A percentile compares a stretch with the other conserved stretches of the same genome.
Evolutionary conservation across 2,888 invertebrate genomes (phyloP).

Genomic region (Prostheceraeus crozeri): DNA sequence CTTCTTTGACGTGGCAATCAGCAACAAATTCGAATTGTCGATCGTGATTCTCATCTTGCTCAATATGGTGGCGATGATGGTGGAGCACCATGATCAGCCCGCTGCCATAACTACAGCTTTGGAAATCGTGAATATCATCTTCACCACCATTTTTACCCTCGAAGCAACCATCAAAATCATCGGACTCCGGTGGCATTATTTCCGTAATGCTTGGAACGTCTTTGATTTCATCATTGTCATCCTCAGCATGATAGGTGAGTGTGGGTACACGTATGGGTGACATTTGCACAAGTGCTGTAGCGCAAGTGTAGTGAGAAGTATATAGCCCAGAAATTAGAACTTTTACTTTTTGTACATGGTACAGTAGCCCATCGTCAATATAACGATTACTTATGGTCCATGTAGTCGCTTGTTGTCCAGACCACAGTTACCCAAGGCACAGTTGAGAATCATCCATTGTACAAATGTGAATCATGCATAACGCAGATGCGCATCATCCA

Average conservation of each 20-base stretch:
- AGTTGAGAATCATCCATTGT: too few relatives aligned
- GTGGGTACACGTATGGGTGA: too few relatives aligned
- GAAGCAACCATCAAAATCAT: constrained; percentile 89
- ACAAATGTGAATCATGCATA: too few relatives aligned
- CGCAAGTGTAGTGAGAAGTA: too few relatives aligned
- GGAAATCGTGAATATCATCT: constrained; percentile 89
- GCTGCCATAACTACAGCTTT: constrained; percentile 60
- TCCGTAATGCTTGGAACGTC: constrained; percentile 90
- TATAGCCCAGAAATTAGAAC: too few relatives aligned
- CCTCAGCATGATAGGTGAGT: constrained; percentile 72
- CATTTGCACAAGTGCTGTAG: too few relatives aligned
- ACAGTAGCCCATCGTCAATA: too few relatives aligned
- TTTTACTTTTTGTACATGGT: too few relatives aligned
- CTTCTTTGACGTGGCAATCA: constrained; percentile 91
- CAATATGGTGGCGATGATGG: constrained; percentile 92
- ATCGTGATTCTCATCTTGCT: constrained; percentile 88
- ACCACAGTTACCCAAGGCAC: too few relatives aligned
- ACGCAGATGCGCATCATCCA: too few relatives aligned
- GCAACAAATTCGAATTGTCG: constrained; percentile 80
- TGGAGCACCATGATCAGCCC: constrained; percentile 65
- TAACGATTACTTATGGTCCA: too few relatives aligned
- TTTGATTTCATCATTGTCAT: constrained; percentile 87
- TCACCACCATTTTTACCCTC: constrained; percentile 65
- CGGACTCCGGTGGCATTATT: constrained; percentile 85
- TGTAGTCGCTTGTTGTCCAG: too few relatives aligned